Evolutionary conservation across 2,797 vertebrate species (phyloP).

Genomic region (Sphenopsis melanotis): DNA sequence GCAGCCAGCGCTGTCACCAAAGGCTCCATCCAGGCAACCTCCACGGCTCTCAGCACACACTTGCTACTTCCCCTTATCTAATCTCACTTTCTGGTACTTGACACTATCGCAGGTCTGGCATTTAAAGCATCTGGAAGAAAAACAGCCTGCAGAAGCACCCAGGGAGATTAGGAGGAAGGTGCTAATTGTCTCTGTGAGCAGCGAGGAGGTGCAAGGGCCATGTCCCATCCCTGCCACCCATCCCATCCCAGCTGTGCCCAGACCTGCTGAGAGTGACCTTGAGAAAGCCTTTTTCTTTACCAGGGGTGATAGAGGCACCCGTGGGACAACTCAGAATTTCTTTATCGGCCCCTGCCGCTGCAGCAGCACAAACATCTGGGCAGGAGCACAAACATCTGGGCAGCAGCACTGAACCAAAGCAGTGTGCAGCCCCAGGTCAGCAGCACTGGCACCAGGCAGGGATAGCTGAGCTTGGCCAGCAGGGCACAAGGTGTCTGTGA

Average conservation of each 20-base stretch:
- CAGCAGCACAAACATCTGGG: neutral
- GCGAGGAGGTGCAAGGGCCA: neutral
- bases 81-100: neutral
- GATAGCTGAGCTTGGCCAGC: neutral
- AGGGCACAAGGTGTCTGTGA: fast-evolving
- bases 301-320: neutral
- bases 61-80: conserved; percentile 17
- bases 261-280: neutral
- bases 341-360: fast-evolving
- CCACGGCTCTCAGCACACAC: neutral
- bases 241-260: neutral
- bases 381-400: neutral
- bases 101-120: neutral
- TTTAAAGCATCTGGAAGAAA: conserved; percentile 27
- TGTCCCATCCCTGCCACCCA: neutral
- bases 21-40: neutral
- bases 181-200: neutral
- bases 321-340: fast-evolving
- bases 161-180: neutral
- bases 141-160: neutral
- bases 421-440: neutral
- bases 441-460: neutral
- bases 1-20: too few species aligned
- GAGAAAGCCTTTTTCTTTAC: neutral
- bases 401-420: neutral